Percentiles rank a stretch among this genome's conserved stretches.
These are phyloP conservation scores for Sternarchorhynchus goeldii DNA, from an alignment of 2,797 vertebrate genomes.

Conservation along the genomic window DNA sequence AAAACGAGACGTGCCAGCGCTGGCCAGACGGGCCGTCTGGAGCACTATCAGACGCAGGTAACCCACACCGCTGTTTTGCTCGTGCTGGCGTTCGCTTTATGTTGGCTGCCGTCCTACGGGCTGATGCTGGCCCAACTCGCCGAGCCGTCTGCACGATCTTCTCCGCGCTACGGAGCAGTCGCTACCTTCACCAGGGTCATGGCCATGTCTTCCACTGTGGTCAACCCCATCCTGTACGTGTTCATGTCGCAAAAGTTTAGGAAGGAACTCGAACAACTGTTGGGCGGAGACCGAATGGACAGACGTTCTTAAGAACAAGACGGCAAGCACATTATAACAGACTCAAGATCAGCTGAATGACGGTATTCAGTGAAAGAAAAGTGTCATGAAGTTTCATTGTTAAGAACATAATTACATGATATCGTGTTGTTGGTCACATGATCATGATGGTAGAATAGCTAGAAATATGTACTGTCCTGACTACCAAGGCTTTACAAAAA, in stretches of 20 bases:
- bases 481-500: too few species aligned
- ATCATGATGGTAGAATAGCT: too few species aligned
- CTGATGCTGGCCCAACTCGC: conserved; percentile 68
- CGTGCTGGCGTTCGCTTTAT: conserved; percentile 78
- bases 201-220: conserved; percentile 75
- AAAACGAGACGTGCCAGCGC: conserved; percentile 39
- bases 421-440: too few species aligned
- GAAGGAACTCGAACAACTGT: conserved; percentile 67
- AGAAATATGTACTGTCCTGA: too few species aligned
- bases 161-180: conserved; percentile 59
- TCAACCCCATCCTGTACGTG: conserved; percentile 79
- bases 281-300: conserved; percentile 39
- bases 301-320: too few species aligned
- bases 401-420: too few species aligned
- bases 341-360: too few species aligned
- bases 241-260: conserved; percentile 80
- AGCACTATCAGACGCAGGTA: conserved; percentile 77
- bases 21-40: conserved; percentile 65
- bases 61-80: conserved; percentile 75
- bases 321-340: too few species aligned
- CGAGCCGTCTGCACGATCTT: neutral
- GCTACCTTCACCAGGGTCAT: conserved; percentile 66
- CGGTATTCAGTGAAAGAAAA: too few species aligned
- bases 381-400: too few species aligned
- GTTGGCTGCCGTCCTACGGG: conserved; percentile 79